Percentiles rank a stretch among this genome's conserved stretches.
phyloP scores from a whole-genome alignment of 2,797 vertebrate genomes.

The Oreonectes daqikongensis region DNA sequence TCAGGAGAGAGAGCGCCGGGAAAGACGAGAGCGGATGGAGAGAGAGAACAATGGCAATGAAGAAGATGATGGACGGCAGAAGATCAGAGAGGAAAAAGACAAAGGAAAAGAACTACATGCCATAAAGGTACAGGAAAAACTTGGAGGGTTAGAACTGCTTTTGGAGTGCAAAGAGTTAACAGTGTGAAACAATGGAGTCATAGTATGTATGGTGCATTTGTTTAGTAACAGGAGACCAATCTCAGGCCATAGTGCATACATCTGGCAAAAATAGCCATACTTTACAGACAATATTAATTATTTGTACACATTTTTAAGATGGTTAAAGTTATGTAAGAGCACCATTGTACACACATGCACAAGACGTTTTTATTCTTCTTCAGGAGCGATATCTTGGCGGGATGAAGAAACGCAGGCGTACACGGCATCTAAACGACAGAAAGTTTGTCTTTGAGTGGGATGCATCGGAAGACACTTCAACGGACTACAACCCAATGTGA shows the following conservation, averaged over 20 bases:
- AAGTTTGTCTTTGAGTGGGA: constrained; percentile 99
- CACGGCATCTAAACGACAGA: constrained; percentile 94
- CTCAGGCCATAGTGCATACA: too few relatives aligned
- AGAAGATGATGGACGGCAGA: constrained; percentile 91
- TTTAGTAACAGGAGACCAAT: too few relatives aligned
- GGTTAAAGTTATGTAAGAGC: too few relatives aligned
- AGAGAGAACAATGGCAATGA: constrained; percentile 94
- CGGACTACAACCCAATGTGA: constrained; percentile 97
- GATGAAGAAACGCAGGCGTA: constrained; percentile 92
- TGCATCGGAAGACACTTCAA: constrained; percentile 93
- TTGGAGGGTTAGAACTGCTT: too few relatives aligned
- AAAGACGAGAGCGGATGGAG: constrained; percentile 93
- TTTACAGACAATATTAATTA: too few relatives aligned
- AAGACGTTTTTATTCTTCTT: background rate
- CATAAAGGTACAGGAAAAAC: constrained; percentile 84
- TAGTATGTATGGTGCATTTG: too few relatives aligned
- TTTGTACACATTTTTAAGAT: too few relatives aligned
- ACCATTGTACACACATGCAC: too few relatives aligned
- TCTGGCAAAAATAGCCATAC: too few relatives aligned
- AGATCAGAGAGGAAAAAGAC: constrained; percentile 96
- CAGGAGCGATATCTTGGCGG: constrained; percentile 96
- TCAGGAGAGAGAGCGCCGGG: constrained; percentile 91
- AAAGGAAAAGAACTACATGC: constrained; percentile 95
- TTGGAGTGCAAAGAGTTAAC: too few relatives aligned
- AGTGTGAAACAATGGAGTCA: too few relatives aligned